A percentile compares a stretch with the other conserved stretches of the same genome.
phyloP scores from a whole-genome alignment of 37 sponge, comb jelly and placozoan species.

The Spongilla lacustris region DNA sequence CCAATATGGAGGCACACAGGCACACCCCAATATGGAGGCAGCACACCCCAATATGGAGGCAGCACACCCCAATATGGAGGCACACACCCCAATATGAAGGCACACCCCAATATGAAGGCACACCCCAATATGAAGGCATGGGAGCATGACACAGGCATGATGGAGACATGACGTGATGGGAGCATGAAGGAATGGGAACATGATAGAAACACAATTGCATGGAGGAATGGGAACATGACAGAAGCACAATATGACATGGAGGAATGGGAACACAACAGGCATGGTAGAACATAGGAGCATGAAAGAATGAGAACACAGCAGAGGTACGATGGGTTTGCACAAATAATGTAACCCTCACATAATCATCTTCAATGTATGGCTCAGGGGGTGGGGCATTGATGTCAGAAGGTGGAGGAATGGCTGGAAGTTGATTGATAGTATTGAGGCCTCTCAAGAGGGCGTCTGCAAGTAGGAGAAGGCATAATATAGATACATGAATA shows the following conservation, averaged over 20 bases:
- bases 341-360: conserved; percentile 39
- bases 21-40: too few species aligned
- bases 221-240: background rate
- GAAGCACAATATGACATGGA: background rate
- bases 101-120: too few species aligned
- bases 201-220: background rate
- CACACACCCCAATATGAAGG: too few species aligned
- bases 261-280: background rate
- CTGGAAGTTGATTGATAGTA: background rate
- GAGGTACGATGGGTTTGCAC: background rate
- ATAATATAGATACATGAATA: too few species aligned
- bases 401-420: conserved; percentile 59
- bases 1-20: too few species aligned
- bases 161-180: too few species aligned
- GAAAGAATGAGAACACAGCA: background rate
- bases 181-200: too few species aligned
- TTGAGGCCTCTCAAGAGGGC: background rate
- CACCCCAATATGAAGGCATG: too few species aligned
- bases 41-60: too few species aligned
- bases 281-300: too few species aligned
- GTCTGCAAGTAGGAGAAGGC: background rate
- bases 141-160: too few species aligned
- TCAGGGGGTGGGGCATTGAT: conserved; percentile 56
- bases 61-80: too few species aligned
- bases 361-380: conserved; percentile 16